Evolutionary conservation across 2,113 vertebrate genomes (phyloP), one percentile per base, ranked within the genome.

Genomic region (Epinephelus fuscoguttatus): DNA sequence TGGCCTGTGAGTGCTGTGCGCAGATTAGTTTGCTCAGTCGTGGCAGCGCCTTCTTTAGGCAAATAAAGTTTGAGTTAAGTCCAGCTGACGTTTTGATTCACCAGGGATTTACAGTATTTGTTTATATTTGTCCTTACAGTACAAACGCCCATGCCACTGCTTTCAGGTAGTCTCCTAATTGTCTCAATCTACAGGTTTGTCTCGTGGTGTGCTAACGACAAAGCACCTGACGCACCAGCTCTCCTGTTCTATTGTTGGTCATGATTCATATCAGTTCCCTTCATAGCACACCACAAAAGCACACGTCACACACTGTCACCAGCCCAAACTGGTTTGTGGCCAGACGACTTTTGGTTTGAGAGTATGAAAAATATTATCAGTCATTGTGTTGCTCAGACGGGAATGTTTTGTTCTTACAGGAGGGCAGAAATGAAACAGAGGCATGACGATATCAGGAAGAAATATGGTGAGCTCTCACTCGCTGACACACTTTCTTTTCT

Each of bases 391-490:
- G 27, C 68, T 89, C 67, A 87, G 19, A 37, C 6, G n/a, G 70
- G 12, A 80, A 71, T 82, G 6, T 88, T 84, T 40, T 88, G 74
- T 86, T 72, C 42, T 73, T 87, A 56, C 86, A 99, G 98, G 95
- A 96, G 95, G 90, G 92, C 95, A 2, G 97, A 99, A 90, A 97
- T 99, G 97, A 98, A 96, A 70, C 91, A 94, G 23, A 96, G 97
- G 78, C 98, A 99, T 1, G 97, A 99, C 3, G 98, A 99, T 87
- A 98, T 99, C 88, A 95, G 98, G 75, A 96, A 94, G 27, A 99
- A 99, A 96, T 99, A 99, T 0, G 98, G 98, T 99, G 93, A 95
- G 93, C 17, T 75, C 11, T 19, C 25, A 14, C 21, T 61, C 42
- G 17, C 9, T 60, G 4, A n/a, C 12, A 25, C 21, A 8, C 7